Base-by-base conservation (phyloP, 2,888 invertebrate genomes). In the Lacanobia oleracea region DNA sequence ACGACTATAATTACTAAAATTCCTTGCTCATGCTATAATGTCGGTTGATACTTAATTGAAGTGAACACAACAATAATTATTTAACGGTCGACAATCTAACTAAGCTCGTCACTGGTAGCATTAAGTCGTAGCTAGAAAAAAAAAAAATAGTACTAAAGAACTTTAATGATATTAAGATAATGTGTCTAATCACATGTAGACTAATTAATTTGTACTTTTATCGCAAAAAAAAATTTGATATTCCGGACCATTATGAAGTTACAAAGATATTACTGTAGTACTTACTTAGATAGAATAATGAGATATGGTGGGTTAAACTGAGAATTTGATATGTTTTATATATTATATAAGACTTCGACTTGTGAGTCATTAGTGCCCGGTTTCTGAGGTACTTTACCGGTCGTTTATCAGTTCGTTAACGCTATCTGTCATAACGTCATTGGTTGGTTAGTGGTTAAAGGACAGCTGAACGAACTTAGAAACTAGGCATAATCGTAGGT, bases 1-100 rank as follows among this genome's bases (percentile, higher is more conserved):
- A 82, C 33, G 43, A 66, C 78, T 77, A 45, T 59, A 78, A 63
- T 79, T 82, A 78, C 72, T 56, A 59, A 63, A 63, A 77, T 63
- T 71, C 78, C 62, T 51, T 16, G n/a, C 53, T 70, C 62, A 61
- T 69, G 56, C 61, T 77, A 53, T 77, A 77, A 68, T 68, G 73
- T 64, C 57, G 43, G 67, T 66, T 75, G 67, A 61, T 62, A 67
- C 64, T 50, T 73, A 75, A 75, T 79, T 64, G 71, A 80, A 62
- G 71, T 71, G 54, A 63, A 61, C 50, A 75, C 59, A 68, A 54
- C 45, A 27, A 68, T 74, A 81, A 65, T 68, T 14, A 65, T 23
- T 81, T 56, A 65, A 56, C 50, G 43, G 54, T 67, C n/a, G n/a
- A n/a, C n/a, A n/a, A n/a, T n/a, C 57, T 59, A 61, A 23, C 33